These are phyloP conservation scores for Muscidifurax raptorellus DNA, from an alignment of 1,140 invertebrate genomes.

Conservation along the genomic window DNA sequence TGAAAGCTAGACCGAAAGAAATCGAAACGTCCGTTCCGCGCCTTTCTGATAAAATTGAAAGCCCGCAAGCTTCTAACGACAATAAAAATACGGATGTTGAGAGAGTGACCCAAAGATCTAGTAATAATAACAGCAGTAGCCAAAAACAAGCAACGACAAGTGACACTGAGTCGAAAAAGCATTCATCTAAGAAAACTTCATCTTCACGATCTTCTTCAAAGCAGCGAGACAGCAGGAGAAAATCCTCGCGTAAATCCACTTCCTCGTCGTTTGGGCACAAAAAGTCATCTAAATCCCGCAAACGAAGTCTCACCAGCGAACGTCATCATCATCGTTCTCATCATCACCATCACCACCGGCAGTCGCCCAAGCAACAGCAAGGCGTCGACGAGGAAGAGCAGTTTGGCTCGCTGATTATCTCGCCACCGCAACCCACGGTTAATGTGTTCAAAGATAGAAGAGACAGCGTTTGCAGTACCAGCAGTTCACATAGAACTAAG, in stretches of 20 bases:
- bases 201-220: background rate
- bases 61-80: constrained; percentile 20
- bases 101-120: constrained; percentile 43
- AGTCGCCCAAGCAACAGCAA: constrained; percentile 9
- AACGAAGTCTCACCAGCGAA: background rate
- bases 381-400: constrained; percentile 70
- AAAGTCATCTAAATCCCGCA: constrained; percentile 27
- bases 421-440: constrained; percentile 71
- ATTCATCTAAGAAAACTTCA: background rate
- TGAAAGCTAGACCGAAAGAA: constrained; percentile 15
- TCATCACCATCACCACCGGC: constrained; percentile 26
- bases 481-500: background rate
- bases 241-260: constrained; percentile 52
- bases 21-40: background rate
- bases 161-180: constrained; percentile 36
- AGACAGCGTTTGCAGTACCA: constrained; percentile 56
- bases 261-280: constrained; percentile 64
- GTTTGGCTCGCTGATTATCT: constrained; percentile 69
- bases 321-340: constrained; percentile 25
- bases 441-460: constrained; percentile 74
- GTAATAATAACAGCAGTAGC: constrained; percentile 36
- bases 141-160: constrained; percentile 13
- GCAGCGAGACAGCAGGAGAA: background rate
- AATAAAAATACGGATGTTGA: constrained; percentile 46
- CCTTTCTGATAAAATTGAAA: background rate